Evolutionary conservation across 30 jellyfish, hydroid and myxozoan species (phyloP).

Genomic region (Chironex yamaguchii): DNA sequence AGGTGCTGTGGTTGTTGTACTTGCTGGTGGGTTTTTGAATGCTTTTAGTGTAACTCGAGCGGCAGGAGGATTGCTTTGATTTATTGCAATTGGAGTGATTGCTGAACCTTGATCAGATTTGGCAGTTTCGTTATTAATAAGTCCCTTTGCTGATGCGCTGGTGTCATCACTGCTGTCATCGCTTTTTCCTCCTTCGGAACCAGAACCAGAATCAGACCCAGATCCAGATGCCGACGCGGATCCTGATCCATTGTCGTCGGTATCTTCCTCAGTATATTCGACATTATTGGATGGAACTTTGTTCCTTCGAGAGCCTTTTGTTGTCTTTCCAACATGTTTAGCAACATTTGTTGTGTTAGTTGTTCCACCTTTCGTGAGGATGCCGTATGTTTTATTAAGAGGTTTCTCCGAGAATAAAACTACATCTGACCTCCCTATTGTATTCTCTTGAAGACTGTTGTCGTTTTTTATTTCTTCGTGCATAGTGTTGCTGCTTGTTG

Average conservation of each 20-base stretch:
- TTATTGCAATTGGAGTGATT: not conserved
- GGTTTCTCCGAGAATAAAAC: constrained; percentile 7
- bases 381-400: not conserved
- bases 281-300: not conserved
- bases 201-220: constrained; percentile 83
- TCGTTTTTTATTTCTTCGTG: too few species aligned
- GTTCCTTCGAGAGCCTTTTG: not conserved
- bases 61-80: not conserved
- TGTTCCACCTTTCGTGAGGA: not conserved
- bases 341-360: not conserved
- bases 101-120: not conserved
- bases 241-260: constrained; percentile 10
- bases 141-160: not conserved
- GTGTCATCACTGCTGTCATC: constrained; percentile 20
- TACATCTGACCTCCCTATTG: constrained; percentile 9
- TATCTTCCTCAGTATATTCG: constrained; percentile 49
- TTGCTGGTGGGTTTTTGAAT: not conserved
- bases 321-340: not conserved
- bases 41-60: not conserved
- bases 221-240: constrained; percentile 89
- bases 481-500: too few species aligned
- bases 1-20: not conserved
- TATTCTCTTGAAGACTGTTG: not conserved
- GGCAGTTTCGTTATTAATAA: not conserved
- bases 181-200: constrained; percentile 55